Conservation (phyloP, 2,113 vertebrate genomes). For the Puffinus mauretanicus region DNA sequence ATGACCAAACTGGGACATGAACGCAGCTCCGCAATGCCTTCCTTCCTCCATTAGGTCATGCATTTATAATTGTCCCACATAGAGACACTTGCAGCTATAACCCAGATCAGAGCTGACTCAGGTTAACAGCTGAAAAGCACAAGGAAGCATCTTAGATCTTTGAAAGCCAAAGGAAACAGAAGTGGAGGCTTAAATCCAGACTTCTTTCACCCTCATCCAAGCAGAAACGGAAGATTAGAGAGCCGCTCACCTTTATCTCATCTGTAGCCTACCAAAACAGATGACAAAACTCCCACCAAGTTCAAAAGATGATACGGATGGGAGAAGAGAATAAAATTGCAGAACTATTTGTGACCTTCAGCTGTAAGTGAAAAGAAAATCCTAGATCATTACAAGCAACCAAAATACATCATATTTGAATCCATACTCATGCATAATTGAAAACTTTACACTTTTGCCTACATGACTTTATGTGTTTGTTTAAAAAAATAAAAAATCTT, state of each 20-base stretch:
- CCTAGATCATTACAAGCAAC: background rate
- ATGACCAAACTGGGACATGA: background rate
- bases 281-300: background rate
- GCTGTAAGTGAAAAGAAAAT: background rate
- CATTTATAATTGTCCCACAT: background rate
- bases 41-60: background rate
- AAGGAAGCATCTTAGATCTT: background rate
- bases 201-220: background rate
- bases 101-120: background rate
- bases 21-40: background rate
- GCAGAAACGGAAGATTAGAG: background rate
- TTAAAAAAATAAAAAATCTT: background rate
- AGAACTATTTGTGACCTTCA: background rate
- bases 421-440: background rate
- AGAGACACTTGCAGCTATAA: background rate
- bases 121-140: background rate
- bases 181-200: background rate
- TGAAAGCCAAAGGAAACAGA: slow-evolving; percentile 8
- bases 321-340: background rate
- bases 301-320: background rate
- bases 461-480: background rate
- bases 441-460: background rate
- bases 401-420: background rate
- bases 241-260: background rate
- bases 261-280: background rate